Percentiles rank a stretch among this genome's conserved stretches.
Conservation (phyloP, 2,888 invertebrate genomes). For the Andricus quercusramuli region DNA sequence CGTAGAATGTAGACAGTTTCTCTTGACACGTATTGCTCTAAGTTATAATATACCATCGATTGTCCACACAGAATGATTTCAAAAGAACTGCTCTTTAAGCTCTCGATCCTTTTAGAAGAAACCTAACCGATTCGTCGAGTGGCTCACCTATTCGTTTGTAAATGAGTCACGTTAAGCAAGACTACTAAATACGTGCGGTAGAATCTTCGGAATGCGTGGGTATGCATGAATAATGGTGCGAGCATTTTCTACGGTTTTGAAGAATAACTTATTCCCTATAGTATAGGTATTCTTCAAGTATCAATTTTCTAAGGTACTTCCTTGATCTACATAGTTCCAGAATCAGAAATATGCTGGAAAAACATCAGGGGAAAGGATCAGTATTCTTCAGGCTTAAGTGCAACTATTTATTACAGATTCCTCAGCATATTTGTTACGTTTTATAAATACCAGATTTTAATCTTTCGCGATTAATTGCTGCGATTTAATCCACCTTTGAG, state of each 20-base stretch:
- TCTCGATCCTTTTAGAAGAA: neutral
- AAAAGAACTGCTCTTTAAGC: neutral
- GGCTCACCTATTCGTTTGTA: constrained; percentile 25
- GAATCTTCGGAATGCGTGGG: constrained; percentile 24
- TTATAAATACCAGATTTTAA: neutral
- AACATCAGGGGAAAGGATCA: neutral
- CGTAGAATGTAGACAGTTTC: no score
- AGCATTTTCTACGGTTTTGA: neutral
- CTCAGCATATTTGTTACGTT: neutral
- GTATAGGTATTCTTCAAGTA: neutral
- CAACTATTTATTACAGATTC: constrained; percentile 13
- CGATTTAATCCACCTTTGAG: neutral
- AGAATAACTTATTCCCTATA: neutral
- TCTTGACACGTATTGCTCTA: neutral
- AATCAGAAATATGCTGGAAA: no score
- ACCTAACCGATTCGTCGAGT: neutral
- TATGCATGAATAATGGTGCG: constrained; percentile 3
- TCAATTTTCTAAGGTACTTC: neutral
- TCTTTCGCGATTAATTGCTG: neutral
- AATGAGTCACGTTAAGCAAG: constrained; percentile 40
- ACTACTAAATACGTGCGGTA: constrained; percentile 24
- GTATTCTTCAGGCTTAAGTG: neutral
- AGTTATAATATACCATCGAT: neutral
- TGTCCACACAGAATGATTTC: neutral
- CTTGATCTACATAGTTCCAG: neutral